A percentile compares a stretch with the other conserved stretches of the same genome.
Conservation (phyloP, 1,140 invertebrate species). For the Pseudomyrmex cubaensis region DNA sequence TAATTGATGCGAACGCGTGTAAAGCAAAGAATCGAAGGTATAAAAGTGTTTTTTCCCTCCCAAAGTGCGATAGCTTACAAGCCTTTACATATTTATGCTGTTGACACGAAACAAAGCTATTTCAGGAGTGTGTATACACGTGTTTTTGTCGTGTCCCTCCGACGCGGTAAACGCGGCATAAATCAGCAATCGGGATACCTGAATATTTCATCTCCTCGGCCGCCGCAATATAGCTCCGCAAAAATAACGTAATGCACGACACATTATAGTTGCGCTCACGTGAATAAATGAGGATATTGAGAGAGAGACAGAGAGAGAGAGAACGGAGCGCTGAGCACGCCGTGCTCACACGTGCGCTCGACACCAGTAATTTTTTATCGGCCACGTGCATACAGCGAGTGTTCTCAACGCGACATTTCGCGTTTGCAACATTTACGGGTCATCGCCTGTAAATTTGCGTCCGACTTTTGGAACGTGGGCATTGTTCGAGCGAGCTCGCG, state of each 20-base stretch:
- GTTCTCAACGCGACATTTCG: constrained; percentile 29
- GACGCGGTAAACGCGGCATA: not conserved
- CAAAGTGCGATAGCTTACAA: not conserved
- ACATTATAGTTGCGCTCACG: constrained; percentile 11
- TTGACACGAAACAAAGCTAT: not conserved
- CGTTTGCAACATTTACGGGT: constrained; percentile 63
- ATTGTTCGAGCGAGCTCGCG: not conserved
- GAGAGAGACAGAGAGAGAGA: not conserved
- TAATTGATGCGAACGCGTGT: not conserved
- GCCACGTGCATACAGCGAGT: not conserved
- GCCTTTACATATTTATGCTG: not conserved
- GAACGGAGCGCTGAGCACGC: not conserved
- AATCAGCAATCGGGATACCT: constrained; percentile 31
- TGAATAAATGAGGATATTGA: constrained; percentile 52
- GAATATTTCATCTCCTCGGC: constrained; percentile 41
- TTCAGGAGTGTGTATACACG: not conserved
- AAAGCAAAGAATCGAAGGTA: not conserved
- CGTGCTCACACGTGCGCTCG: not conserved
- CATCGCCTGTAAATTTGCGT: constrained; percentile 66
- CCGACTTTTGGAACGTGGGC: constrained; percentile 29
- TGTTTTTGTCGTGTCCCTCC: not conserved
- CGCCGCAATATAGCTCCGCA: not conserved
- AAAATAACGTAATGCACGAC: constrained; percentile 36
- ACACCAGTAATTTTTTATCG: constrained; percentile 44
- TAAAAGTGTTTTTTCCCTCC: too few species aligned